Base-by-base conservation (phyloP, 1,140 invertebrate genomes). In the Heterodera carotae region DNA sequence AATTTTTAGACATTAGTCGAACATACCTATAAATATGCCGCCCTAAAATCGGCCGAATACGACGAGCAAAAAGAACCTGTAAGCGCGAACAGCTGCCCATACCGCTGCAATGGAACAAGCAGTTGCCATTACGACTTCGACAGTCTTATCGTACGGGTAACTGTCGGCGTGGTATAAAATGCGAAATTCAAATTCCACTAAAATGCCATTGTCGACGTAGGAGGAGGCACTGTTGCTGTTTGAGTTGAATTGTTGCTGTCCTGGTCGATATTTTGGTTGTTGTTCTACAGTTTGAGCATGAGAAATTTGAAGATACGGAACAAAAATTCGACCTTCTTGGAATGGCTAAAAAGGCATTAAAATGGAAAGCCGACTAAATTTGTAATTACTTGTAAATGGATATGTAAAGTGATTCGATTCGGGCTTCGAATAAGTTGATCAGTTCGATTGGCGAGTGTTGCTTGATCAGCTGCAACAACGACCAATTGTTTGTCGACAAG, bases 301-400 rank as follows among this genome's bases (percentile, higher is more conserved):
- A 2, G 82, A 81, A 34, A 90, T 84, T 39, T 82, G 78, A 34
- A 90, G 71, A 72, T 88, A 89, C 29, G 89, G 89, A 8, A 88
- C 85, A 75, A 86, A 88, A 69, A 90, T 90, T 12, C 79, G 71
- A 1, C 89, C 89, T 64, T 89, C 84, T 31, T 62, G 53, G 0
- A 79, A 80, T 22, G 81, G 79, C 48, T 87, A 79, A 76, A 76
- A 31, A n/a, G 64, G 6, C 4, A 81, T 39, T 4, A 48, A 66
- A 15, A 67, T 59, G 22, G 25, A 27, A 74, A 68, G 22, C 18
- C 22, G 18, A 27, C 33, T 36, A 66, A 33, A 2, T 29, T 75
- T 75, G 34, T n/a, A 53, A 29, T 18, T 22, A 80, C 78, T 72
- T 87, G 84, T 15, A 90, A 81, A 2, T 76, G 56, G 0, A 90